Base-by-base conservation (phyloP, 1,140 invertebrate species). In the Atopsyche davidsoni region DNA sequence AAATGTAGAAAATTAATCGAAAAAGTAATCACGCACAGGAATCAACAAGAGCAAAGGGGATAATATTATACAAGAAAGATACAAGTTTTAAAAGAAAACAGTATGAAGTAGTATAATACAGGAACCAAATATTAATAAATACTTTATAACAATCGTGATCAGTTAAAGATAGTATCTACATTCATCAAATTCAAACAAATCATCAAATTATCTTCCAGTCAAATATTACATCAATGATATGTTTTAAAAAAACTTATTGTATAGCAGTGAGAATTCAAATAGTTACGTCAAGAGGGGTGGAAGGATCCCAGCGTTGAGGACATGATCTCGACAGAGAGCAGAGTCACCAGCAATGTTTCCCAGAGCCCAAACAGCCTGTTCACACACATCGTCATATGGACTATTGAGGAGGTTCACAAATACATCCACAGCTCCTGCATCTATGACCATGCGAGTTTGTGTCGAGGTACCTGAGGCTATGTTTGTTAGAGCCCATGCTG, bases 291-390 rank as follows among this genome's bases (percentile, higher is more conserved):
- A 69, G n/a, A 98, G 76, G 28, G 93, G 92, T 51, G 82, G 71
- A 23, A 98, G 75, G 44, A 96, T 88, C 38, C 87, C 89, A 57
- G 82, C 83, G 57, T 84, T 82, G 4, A 97, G 75, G 51, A 97
- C 90, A 67, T 88, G 85, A 75, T 98, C 92, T 54, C 95, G 78
- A 68, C 89, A 97, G 57, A 87, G 81, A 19, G 94, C 85, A 46
- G 91, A 95, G 69, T 98, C 95, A 18, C 95, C 95, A 49, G 94
- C 94, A 62, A 98, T 95, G 70, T 98, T 98, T 50, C 92, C 92
- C 36, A 97, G 75, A 25, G 93, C 94, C 94, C 94, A 98, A 28
- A 96, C 91, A 35, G 92, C 90, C 75, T 97, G 87, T 72, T 98
- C 95, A 64, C 94, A 86, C 4, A 98, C 94, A 75, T 98, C 93